Base-by-base conservation (phyloP, 2,888 invertebrate genomes). In the Ephialtes manifestator region DNA sequence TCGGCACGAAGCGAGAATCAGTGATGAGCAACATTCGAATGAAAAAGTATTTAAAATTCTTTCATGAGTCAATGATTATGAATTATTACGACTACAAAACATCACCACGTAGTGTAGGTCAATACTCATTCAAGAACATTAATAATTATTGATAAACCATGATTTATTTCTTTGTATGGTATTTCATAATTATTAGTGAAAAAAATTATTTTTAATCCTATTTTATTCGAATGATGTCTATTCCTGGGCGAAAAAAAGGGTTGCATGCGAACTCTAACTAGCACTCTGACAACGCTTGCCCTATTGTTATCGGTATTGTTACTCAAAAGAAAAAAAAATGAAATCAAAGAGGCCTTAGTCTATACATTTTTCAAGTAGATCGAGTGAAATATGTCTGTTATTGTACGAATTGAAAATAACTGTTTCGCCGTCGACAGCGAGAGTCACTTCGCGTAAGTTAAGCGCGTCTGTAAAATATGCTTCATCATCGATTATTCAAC, bases 321-420 rank as follows among this genome's bases (percentile, higher is more conserved):
- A 84, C 81, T 74, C 63, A 63, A 72, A 53, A 60, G 31, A 58
- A 75, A 72, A 81, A 83, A 63, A 63, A 63, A 71, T 53, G 75
- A 86, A 81, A 82, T 83, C 83, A 82, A 87, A 81, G 87, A 86
- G 86, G 87, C 87, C 87, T 87, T 87, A 87, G 87, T 86, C 87
- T 72, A 84, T 87, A 84, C 83, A 86, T 84, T 84, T 82, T 85
- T 60, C 75, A 79, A 79, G 79, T 79, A 80, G 84, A 76, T 82
- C 82, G 46, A 48, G 70, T 78, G 58, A 71, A 65, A 71, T 67
- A 77, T 84, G 71, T 81, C 35, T 65, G 80, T 84, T 77, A 81
- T 46, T 39, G 70, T 75, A 81, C 70, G 77, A 79, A 81, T 78
- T 78, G 18, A 60, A 70, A 35, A 78, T 35, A 20, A 70, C 20